Base-by-base conservation (phyloP, 1,140 invertebrate species). In the Neomicropteryx cornuta region DNA sequence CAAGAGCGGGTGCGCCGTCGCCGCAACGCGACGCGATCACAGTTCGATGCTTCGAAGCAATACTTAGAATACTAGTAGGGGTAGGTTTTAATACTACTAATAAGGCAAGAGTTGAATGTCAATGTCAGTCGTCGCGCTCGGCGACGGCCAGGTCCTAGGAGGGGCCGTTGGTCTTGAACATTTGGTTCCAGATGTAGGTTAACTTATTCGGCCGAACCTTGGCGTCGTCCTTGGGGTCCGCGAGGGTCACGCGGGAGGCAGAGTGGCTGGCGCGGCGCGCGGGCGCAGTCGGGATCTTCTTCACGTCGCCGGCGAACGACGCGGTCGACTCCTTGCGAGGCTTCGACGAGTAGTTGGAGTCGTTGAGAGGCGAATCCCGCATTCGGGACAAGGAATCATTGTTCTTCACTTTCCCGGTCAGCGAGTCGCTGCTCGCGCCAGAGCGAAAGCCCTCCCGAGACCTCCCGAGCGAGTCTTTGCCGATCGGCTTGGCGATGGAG, bases 361-460 rank as follows among this genome's bases (percentile, higher is more conserved):
- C 18, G 18, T 33, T 41, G 18, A 41, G 20, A 23, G 33, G 30
- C 17, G 45, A 46, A 36, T 47, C 46, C 31, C 46, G 33, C n/a
- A 47, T 47, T n/a, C 56, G 55, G 21, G 66, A 62, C 20, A 71
- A 42, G 22, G 68, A 64, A 36, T 75, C 64, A 52, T 72, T 51
- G 53, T 69, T 51, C 49, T 65, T 55, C 52, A 68, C 66, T 32
- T 70, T 72, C 40, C 64, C 62, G 22, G 67, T 75, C 23, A 77
- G 54, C 24, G 76, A 77, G 38, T 79, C 77, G 33, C 72, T 62
- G 44, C 66, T 75, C 37, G 72, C 60, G 51, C 70, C 71, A 23
- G 67, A 63, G n/a, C n/a, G n/a, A n/a, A n/a, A n/a, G n/a, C n/a
- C n/a, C 32, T 63, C 51, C 42, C 69, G 64, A 37, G 56, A 62